phyloP scores from a whole-genome alignment of 2,113 vertebrate genomes.

The Petromus typicus region DNA sequence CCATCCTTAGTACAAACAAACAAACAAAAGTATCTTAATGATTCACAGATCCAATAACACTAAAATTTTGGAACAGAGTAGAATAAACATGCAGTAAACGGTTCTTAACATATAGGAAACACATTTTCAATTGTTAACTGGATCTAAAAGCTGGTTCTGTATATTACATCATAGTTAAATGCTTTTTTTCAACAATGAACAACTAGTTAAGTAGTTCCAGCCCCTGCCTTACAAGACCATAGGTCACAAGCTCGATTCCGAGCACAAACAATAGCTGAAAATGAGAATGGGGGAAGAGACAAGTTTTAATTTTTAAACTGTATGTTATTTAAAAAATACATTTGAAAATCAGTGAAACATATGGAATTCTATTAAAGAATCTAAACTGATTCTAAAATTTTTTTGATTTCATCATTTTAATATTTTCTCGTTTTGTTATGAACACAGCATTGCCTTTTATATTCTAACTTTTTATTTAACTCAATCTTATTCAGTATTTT shows the following conservation, averaged over 20 bases:
- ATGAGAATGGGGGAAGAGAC: background rate
- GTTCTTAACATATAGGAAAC: slow-evolving; percentile 18
- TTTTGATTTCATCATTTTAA: slow-evolving; percentile 34
- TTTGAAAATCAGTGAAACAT: slow-evolving; percentile 34
- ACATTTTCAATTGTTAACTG: slow-evolving; percentile 58
- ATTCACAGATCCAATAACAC: slow-evolving; percentile 35
- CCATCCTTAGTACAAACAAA: background rate
- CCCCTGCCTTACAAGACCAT: no score
- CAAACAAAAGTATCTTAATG: background rate
- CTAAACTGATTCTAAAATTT: slow-evolving; percentile 3
- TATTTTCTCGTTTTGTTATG: slow-evolving; percentile 46
- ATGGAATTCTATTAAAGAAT: background rate
- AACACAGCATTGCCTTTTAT: slow-evolving; percentile 2
- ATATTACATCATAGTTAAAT: slow-evolving; percentile 33
- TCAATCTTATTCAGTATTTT: slow-evolving; percentile 43
- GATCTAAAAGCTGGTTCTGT: slow-evolving; percentile 42
- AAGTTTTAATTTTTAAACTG: slow-evolving; percentile 28
- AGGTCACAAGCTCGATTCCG: no score
- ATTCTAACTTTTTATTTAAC: slow-evolving; percentile 29
- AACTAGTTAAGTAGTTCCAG: no score
- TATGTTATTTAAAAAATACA: slow-evolving; percentile 60
- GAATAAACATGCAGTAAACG: slow-evolving; percentile 29
- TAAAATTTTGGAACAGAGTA: slow-evolving; percentile 9
- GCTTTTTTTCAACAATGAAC: background rate
- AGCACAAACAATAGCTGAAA: background rate